phyloP scores from a whole-genome alignment of 2,113 vertebrate species.

The Elachura formosa region DNA sequence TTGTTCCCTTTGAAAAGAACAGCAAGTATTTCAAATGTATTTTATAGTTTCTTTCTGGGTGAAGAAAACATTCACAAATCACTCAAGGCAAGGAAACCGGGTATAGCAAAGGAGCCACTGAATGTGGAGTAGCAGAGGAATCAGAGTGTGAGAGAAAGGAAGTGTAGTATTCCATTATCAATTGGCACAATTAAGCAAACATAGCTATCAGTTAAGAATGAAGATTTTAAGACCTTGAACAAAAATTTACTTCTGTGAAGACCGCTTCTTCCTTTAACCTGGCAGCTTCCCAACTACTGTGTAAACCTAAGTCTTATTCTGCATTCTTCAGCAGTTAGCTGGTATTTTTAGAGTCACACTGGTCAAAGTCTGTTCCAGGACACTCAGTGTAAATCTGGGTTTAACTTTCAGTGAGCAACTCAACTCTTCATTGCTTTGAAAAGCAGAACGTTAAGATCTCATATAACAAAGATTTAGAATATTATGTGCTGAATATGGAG shows the following conservation, averaged over 20 bases:
- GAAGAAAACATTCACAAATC: neutral
- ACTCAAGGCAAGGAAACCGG: neutral
- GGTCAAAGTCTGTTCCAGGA: slow-evolving; percentile 10
- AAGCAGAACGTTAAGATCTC: neutral
- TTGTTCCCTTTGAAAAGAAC: neutral
- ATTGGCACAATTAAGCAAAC: neutral
- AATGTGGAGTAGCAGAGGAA: neutral
- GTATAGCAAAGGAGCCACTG: neutral
- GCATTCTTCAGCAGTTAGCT: slow-evolving; percentile 47
- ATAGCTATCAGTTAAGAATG: neutral
- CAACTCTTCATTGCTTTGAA: neutral
- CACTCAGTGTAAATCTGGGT: neutral
- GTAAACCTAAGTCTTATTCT: slow-evolving; percentile 32
- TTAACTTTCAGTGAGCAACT: neutral
- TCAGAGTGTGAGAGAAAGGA: neutral
- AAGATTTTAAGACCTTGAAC: neutral
- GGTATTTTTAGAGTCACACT: slow-evolving; percentile 31
- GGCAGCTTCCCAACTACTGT: slow-evolving; percentile 21
- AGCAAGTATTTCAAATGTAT: neutral
- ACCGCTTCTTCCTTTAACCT: neutral
- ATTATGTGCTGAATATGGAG: neutral
- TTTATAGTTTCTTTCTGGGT: neutral
- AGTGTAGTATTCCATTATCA: neutral
- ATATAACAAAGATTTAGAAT: neutral
- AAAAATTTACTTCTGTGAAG: neutral